These are phyloP conservation scores for western clawed frog (Xenopus tropicalis) DNA, from an alignment of 2,113 vertebrate genomes.

Conservation along the genomic window UCB_Xtro_10.0 CM004445.2:23928501-23929000, in stretches of 20 bases:
- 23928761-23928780: background rate
- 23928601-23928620: background rate
- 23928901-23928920: too few relatives aligned
- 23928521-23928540: too few relatives aligned
- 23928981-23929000: too few relatives aligned
- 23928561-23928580: too few relatives aligned
- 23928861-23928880: constrained; percentile 1
- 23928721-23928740: too few relatives aligned
- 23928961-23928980: too few relatives aligned
- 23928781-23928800: background rate
- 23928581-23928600: background rate
- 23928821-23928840: background rate
- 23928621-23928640: background rate
- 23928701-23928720: too few relatives aligned
- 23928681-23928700: background rate
- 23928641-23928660: constrained; percentile 4
- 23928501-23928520: too few relatives aligned
- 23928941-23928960: too few relatives aligned
- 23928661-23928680: constrained; percentile 7
- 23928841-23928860: constrained; percentile 7
- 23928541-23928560: too few relatives aligned
- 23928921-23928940: too few relatives aligned
- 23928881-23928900: background rate
- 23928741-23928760: background rate
- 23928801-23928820: background rate